Evolutionary conservation across 2,888 invertebrate species (phyloP), one percentile per base, ranked within the genome.

Genomic region (Barypeithes pellucidus): DNA sequence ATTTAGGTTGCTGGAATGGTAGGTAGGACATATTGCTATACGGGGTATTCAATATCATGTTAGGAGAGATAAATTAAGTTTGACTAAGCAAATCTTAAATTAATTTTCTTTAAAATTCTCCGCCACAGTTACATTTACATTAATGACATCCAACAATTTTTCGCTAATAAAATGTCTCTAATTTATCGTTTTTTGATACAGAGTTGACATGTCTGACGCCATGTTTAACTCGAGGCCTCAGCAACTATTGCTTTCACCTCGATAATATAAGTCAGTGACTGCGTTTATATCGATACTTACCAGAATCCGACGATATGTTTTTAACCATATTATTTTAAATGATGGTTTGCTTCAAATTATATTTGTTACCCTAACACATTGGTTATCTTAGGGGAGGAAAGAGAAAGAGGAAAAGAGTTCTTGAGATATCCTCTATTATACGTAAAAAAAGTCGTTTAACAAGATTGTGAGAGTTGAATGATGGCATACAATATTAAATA

Each of bases 1-100:
- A 60, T 60, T 60, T 60, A 24, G 41, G 41, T 59, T 16, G n/a
- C n/a, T n/a, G n/a, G n/a, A n/a, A n/a, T n/a, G 50, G 50, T 33
- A 16, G 12, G 39, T 9, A 39, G n/a, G 12, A 39, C 39, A 3
- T 12, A 39, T 39, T 39, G 39, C 29, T 29, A 29, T 29, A 29
- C 29, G 7, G 29, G 29, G 29, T 29, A 9, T 29, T 29, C 29
- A 29, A 29, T 8, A 29, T 5, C 5, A 29, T 24, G 24, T 24
- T 24, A 29, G 3, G 8, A 29, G 29, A 29, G 9, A 7, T 29
- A 29, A 29, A 29, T 7, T n/a, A n/a, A 29, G 5, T 29, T 29
- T 7, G 29, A n/a, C 24, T 4, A 24, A 24, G 24, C 24, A 24
- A 5, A 24, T 24, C 5, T 24, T 24, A 24, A 24, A 24, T 2